Evolutionary conservation across 2,797 vertebrate genomes (phyloP), one percentile per base, ranked within the genome.

Genomic region (Masticophis lateralis): DNA sequence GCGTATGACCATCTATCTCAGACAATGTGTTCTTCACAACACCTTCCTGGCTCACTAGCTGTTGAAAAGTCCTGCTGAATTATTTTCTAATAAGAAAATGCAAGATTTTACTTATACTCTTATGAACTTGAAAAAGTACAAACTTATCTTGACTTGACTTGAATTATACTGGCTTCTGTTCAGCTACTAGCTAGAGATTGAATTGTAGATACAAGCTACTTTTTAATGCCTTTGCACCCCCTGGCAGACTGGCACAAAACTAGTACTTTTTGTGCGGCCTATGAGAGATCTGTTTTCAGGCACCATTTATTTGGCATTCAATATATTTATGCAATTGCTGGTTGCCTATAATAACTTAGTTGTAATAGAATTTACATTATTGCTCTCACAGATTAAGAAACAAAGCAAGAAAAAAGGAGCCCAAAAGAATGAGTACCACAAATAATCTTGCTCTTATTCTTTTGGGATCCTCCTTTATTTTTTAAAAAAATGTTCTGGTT

Each of bases 291-390:
- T 89, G 14, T 59, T 47, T 37, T 88, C 59, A 61, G 13, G 57
- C 56, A 89, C 13, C 57, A 69, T 90, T 6, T 32, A 20, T 47
- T 20, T 43, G 28, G 37, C 32, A 43, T 86, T 90, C 63, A 27
- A 20, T 61, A 56, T 87, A 37, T 56, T 56, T 16, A 43, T 66
- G 9, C 22, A 2, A 43, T 56, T 91, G 59, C 5, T 37, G 47
- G 37, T 61, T 83, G n/a, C 27, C 3, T 32, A 51, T 27, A 5
- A 90, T 32, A 66, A 0, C 93, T 96, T 87, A 60, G 47, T 63
- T 2, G 13, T 89, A 74, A 91, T n/a, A 0, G 20, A 66, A 93
- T 93, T 93, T 95, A 86, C 92, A 88, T 43, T 6, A 4, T 93
- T 20, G 4, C 59, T 43, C 12, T 66, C 37, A 86, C 22, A 88